Conservation (phyloP, 2,797 vertebrate genomes). For the Euthynnus affinis region DNA sequence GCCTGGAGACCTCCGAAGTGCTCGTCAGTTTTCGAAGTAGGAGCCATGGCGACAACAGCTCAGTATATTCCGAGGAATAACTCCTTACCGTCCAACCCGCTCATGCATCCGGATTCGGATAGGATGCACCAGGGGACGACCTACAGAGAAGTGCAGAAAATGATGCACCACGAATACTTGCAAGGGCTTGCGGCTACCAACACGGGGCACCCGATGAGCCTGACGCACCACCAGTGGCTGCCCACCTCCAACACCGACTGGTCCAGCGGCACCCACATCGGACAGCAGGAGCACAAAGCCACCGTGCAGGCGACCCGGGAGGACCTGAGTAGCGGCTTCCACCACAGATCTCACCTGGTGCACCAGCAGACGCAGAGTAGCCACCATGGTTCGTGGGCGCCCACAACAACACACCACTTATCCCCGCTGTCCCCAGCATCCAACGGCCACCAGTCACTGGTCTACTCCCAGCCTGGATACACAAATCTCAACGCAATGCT, state of each 20-base stretch:
- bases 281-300: slow-evolving; percentile 90
- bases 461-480: slow-evolving; percentile 96
- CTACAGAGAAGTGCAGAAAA: slow-evolving; percentile 99
- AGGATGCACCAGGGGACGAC: slow-evolving; percentile 96
- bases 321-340: slow-evolving; percentile 91
- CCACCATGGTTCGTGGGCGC: slow-evolving; percentile 93
- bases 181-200: slow-evolving; percentile 94
- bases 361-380: slow-evolving; percentile 91
- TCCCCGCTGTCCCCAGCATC: slow-evolving; percentile 93
- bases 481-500: slow-evolving; percentile 95
- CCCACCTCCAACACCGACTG: slow-evolving; percentile 94
- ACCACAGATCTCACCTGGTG: slow-evolving; percentile 93
- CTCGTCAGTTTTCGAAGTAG: slow-evolving; percentile 91
- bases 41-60: slow-evolving; percentile 97
- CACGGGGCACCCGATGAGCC: slow-evolving; percentile 95
- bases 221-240: slow-evolving; percentile 97
- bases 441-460: slow-evolving; percentile 92
- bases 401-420: slow-evolving; percentile 92
- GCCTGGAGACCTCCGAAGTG: slow-evolving; percentile 89
- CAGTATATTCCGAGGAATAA: slow-evolving; percentile 96
- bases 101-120: slow-evolving; percentile 96
- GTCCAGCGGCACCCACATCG: slow-evolving; percentile 90
- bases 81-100: slow-evolving; percentile 92
- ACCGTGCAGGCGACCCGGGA: slow-evolving; percentile 89
- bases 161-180: slow-evolving; percentile 99